phyloP scores from a whole-genome alignment of 2,797 vertebrate species.

The Lerista edwardsae region DNA sequence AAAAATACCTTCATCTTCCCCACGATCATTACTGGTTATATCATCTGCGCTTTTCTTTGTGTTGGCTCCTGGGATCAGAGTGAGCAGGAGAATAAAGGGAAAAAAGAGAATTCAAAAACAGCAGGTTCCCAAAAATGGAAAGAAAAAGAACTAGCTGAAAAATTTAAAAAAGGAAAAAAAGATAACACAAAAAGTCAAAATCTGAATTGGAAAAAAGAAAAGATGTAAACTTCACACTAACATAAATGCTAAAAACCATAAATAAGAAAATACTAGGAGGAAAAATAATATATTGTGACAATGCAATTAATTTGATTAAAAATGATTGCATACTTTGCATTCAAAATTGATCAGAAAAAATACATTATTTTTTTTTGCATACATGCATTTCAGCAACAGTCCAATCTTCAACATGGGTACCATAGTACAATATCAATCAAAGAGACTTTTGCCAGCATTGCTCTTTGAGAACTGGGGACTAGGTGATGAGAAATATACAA shows the following conservation, averaged over 20 bases:
- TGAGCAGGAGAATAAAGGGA: conserved; percentile 82
- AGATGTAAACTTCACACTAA: conserved; percentile 71
- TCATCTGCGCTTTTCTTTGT: conserved; percentile 88
- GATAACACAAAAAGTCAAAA: conserved; percentile 73
- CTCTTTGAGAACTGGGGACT: neutral
- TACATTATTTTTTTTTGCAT: neutral
- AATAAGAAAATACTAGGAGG: conserved; percentile 65
- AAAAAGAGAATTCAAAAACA: conserved; percentile 84
- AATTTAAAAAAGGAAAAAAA: conserved; percentile 54
- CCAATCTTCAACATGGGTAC: neutral
- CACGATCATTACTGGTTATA: conserved; percentile 91
- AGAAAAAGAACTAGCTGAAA: conserved; percentile 58
- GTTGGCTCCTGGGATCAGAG: conserved; percentile 88
- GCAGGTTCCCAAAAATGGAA: conserved; percentile 75
- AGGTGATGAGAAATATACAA: neutral
- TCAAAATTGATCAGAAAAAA: neutral
- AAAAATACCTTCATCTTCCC: conserved; percentile 92
- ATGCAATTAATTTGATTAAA: conserved; percentile 68
- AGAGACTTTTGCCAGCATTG: neutral
- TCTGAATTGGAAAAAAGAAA: conserved; percentile 70
- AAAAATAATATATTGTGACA: conserved; percentile 57
- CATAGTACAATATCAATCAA: neutral
- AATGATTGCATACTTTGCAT: conserved; percentile 48
- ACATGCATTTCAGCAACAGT: conserved; percentile 5
- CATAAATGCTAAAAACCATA: conserved; percentile 74